Evolutionary conservation across 2,888 invertebrate genomes (phyloP).

Genomic region (Adelphocoris suturalis): DNA sequence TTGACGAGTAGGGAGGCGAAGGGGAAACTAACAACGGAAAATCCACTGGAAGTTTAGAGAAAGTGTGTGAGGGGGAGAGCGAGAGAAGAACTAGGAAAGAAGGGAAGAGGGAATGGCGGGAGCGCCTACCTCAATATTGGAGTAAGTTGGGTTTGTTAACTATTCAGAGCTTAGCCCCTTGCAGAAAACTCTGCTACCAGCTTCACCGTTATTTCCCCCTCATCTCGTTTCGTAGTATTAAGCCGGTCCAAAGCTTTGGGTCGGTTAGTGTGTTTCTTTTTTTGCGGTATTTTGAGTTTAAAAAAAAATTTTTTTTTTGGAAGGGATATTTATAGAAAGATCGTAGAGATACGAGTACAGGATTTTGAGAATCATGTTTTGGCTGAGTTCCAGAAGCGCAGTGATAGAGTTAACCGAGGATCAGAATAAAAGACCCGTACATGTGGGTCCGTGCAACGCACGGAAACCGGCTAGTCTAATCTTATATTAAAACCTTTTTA

Average conservation of each 20-base stretch:
- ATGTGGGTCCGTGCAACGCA: too few species aligned
- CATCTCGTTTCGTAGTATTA: slow-evolving; percentile 30
- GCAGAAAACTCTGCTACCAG: not conserved
- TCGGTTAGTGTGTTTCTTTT: not conserved
- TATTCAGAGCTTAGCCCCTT: slow-evolving; percentile 7
- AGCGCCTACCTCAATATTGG: slow-evolving; percentile 1
- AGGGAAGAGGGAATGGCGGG: not conserved
- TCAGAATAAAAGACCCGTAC: too few species aligned
- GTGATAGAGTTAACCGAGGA: too few species aligned
- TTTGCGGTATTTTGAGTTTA: not conserved
- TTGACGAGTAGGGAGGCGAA: not conserved
- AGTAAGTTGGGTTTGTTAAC: slow-evolving; percentile 22
- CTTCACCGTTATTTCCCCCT: not conserved
- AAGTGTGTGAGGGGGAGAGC: not conserved
- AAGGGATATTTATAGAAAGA: too few species aligned
- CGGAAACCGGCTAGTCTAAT: too few species aligned
- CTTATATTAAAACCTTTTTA: too few species aligned
- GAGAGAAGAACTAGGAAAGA: slow-evolving; percentile 2
- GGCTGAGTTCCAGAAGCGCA: too few species aligned
- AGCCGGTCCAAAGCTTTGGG: not conserved
- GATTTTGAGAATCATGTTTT: too few species aligned
- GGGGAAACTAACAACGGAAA: slow-evolving; percentile 3
- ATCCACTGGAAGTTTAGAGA: not conserved
- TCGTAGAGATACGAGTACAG: too few species aligned
- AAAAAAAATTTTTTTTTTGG: too few species aligned